These are phyloP conservation scores for Leucophenga maculata DNA, from an alignment of 2,888 invertebrate genomes.

Conservation along the genomic window DNA sequence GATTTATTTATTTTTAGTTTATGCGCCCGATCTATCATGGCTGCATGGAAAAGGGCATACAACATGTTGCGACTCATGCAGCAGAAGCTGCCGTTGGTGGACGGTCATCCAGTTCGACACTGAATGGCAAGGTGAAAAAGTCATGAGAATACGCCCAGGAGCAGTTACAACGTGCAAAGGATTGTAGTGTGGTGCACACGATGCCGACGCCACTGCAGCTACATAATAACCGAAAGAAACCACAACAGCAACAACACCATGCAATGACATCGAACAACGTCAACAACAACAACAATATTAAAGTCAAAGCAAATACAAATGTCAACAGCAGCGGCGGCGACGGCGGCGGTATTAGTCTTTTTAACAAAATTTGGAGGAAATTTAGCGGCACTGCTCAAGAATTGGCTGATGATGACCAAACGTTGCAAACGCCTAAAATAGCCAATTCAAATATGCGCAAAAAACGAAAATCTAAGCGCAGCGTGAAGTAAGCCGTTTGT, in stretches of 20 bases:
- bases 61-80: slow-evolving; percentile 85
- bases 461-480: slow-evolving; percentile 63
- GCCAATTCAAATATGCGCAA: slow-evolving; percentile 53
- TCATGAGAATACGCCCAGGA: slow-evolving; percentile 73
- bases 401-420: not conserved
- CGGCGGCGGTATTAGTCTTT: slow-evolving; percentile 19
- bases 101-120: slow-evolving; percentile 61
- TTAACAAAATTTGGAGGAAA: slow-evolving; percentile 16
- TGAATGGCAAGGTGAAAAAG: slow-evolving; percentile 72
- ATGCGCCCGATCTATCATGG: slow-evolving; percentile 88
- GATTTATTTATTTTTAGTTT: slow-evolving; percentile 74
- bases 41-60: slow-evolving; percentile 86
- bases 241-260: slow-evolving; percentile 47
- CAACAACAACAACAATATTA: slow-evolving; percentile 47
- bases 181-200: not conserved
- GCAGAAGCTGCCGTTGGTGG: slow-evolving; percentile 79
- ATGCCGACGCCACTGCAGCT: slow-evolving; percentile 31
- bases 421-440: slow-evolving; percentile 28
- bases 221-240: slow-evolving; percentile 40
- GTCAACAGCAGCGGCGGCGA: slow-evolving; percentile 30
- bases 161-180: slow-evolving; percentile 26
- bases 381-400: slow-evolving; percentile 26
- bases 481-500: slow-evolving; percentile 23
- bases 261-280: slow-evolving; percentile 41
- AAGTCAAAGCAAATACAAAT: slow-evolving; percentile 43